Evolutionary conservation across 2,888 invertebrate species (phyloP).

Genomic region (Charanyca ferruginea): DNA sequence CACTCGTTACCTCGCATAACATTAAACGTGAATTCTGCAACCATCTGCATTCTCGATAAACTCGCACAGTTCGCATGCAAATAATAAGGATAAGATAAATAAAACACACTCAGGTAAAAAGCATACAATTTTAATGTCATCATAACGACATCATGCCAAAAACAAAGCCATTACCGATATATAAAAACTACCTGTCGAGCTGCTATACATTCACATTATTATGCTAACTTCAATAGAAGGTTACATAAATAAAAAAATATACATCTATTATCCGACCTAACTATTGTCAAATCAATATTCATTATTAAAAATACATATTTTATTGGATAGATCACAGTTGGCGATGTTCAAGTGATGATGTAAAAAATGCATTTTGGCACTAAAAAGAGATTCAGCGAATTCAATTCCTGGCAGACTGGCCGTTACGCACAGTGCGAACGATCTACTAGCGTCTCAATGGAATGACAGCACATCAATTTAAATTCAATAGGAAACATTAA

Average conservation of each 20-base stretch:
- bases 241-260: conserved; percentile 87
- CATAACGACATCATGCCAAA: conserved; percentile 88
- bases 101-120: conserved; percentile 87
- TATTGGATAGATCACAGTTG: conserved; percentile 84
- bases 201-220: conserved; percentile 80
- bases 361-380: conserved; percentile 87
- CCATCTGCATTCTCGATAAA: conserved; percentile 83
- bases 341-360: conserved; percentile 76
- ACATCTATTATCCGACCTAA: conserved; percentile 79
- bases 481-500: conserved; percentile 75
- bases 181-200: conserved; percentile 79
- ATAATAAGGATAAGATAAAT: conserved; percentile 79
- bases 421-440: conserved; percentile 49
- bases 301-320: conserved; percentile 71
- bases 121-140: conserved; percentile 90
- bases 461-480: conserved; percentile 80
- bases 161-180: conserved; percentile 85
- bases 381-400: conserved; percentile 82
- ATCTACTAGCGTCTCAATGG: conserved; percentile 72
- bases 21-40: conserved; percentile 85
- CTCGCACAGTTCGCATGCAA: conserved; percentile 85
- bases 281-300: conserved; percentile 79
- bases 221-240: conserved; percentile 87
- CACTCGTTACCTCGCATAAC: conserved; percentile 67
- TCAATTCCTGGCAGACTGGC: conserved; percentile 61